Conservation (phyloP, 2,888 invertebrate species). For the Drosophila peninsularis region DNA sequence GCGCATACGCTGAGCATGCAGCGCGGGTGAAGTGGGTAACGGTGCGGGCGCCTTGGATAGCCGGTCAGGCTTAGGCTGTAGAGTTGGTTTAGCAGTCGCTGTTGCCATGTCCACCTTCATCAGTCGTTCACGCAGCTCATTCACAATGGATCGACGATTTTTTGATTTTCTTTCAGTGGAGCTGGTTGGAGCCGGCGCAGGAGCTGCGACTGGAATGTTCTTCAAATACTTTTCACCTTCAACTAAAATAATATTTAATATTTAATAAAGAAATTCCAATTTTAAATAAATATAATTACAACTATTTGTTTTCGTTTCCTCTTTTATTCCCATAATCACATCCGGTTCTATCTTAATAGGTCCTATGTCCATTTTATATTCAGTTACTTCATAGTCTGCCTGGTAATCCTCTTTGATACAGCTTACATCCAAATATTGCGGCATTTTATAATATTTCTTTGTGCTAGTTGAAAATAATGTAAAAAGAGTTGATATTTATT, state of each 20-base stretch:
- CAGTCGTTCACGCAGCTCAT: conserved; percentile 16
- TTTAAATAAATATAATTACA: not conserved
- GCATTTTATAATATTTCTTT: not conserved
- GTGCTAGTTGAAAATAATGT: too few species aligned
- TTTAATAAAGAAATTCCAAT: not conserved
- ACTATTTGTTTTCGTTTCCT: not conserved
- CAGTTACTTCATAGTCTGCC: not conserved
- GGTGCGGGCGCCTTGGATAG: too few species aligned
- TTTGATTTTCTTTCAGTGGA: conserved; percentile 13
- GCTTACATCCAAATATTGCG: not conserved
- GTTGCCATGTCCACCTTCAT: conserved; percentile 12
- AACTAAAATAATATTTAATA: not conserved
- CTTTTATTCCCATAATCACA: not conserved
- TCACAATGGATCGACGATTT: conserved; percentile 16
- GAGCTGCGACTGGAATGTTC: not conserved
- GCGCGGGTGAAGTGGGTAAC: not conserved
- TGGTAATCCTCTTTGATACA: conserved; percentile 14
- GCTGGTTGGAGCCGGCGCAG: too few species aligned
- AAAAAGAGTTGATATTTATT: not conserved
- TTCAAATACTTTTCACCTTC: not conserved
- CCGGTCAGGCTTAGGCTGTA: too few species aligned
- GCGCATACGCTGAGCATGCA: conserved; percentile 21
- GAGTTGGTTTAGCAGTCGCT: too few species aligned
- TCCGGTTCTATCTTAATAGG: conserved; percentile 14
- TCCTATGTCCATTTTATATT: conserved; percentile 27